Percentiles rank a stretch among this genome's conserved stretches.
phyloP scores from a whole-genome alignment of 2,888 invertebrate species.

The Mamestra brassicae region DNA sequence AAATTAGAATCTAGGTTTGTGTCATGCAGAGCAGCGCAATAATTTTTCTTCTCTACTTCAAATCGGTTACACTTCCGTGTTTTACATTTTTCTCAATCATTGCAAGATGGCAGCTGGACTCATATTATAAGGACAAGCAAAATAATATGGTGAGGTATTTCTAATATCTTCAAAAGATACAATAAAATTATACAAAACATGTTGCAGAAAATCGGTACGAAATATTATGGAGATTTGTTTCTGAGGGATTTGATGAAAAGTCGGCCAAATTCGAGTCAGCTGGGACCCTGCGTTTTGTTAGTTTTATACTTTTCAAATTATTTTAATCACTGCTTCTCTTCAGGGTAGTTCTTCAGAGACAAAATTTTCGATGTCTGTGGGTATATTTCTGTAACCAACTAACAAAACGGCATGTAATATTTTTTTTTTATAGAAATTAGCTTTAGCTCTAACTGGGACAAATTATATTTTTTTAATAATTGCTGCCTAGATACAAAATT shows the following conservation, averaged over 20 bases:
- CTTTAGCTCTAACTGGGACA: too few relatives aligned
- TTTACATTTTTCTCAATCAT: neutral
- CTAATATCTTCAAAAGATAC: slow-evolving; percentile 29
- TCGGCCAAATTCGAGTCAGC: neutral
- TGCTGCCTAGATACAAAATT: too few relatives aligned
- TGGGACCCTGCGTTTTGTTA: neutral
- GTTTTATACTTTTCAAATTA: neutral
- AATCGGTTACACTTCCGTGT: neutral
- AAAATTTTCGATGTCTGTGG: too few relatives aligned
- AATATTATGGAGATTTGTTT: slow-evolving; percentile 25
- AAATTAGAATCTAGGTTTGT: too few relatives aligned
- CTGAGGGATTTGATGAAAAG: neutral
- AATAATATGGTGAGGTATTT: neutral
- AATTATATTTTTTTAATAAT: too few relatives aligned
- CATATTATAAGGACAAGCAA: neutral
- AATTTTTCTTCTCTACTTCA: neutral
- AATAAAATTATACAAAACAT: slow-evolving; percentile 46
- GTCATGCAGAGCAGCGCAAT: neutral
- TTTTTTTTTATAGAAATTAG: too few relatives aligned
- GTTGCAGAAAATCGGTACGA: slow-evolving; percentile 7
- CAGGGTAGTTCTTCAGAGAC: too few relatives aligned
- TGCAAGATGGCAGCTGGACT: neutral
- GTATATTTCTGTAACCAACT: too few relatives aligned
- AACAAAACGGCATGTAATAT: too few relatives aligned
- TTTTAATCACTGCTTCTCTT: too few relatives aligned